Evolutionary conservation across 2,888 invertebrate species (phyloP), one percentile per base, ranked within the genome.

Genomic region (Anaspis maculata): DNA sequence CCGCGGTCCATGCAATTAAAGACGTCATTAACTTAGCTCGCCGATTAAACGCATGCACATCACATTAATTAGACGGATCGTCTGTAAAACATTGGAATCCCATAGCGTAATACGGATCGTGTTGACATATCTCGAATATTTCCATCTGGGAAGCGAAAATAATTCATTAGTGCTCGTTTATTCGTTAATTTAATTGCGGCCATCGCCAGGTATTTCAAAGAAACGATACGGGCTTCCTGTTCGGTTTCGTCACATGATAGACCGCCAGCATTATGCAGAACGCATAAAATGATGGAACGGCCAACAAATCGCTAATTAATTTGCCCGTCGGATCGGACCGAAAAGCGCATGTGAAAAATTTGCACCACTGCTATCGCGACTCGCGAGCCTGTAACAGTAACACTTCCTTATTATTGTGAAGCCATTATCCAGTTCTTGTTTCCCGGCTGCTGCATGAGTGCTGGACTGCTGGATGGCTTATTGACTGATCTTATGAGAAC

Each of bases 131-230:
- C 14, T 26, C 15, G 28, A 36, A 36, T 36, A 32, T 15, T 36
- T 36, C 24, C 24, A 32, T 27, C 15, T 11, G 11, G 13, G 15
- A 15, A 25, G 25, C 7, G 9, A 12, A 28, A 30, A 31, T 22
- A 26, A 27, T 32, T 36, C 28, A 27, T 32, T 36, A 32, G 21
- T 9, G 5, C 19, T 23, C 10, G 24, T 26, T 25, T 26, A 21
- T 36, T 36, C 36, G 31, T 36, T 32, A 36, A 34, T 28, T 34
- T 29, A 34, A 34, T 34, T 26, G 16, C 22, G 14, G 10, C 12
- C 13, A 27, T 21, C 19, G 19, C 12, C 27, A 22, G 27, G 9
- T 14, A 3, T 15, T 32, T 15, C 16, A 16, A 25, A 31, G 25
- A 25, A 31, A 22, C 12, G 25, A 25, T 16, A 14, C 11, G 22